phyloP scores from a whole-genome alignment of 2,797 vertebrate genomes.

The Poecilia gillii region DNA sequence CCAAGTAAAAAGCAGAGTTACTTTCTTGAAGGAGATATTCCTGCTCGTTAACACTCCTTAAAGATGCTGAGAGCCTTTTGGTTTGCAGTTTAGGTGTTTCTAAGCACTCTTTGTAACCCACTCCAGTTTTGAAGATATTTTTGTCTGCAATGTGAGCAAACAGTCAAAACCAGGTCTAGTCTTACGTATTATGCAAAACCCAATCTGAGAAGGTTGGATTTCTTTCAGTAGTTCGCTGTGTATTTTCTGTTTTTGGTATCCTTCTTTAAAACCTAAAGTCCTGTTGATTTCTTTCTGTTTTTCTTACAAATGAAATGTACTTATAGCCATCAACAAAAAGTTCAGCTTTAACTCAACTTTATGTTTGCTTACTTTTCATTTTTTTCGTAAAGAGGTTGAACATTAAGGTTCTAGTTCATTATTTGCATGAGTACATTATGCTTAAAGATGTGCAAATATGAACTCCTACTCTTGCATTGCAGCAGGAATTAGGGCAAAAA shows the following conservation, averaged over 20 bases:
- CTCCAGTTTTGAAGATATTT: conserved; percentile 4
- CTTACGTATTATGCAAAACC: not conserved
- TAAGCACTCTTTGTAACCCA: not conserved
- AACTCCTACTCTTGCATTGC: not conserved
- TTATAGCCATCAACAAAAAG: not conserved
- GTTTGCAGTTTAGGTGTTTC: not conserved
- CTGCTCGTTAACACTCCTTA: not conserved
- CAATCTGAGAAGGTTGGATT: not conserved
- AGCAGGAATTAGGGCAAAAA: not conserved
- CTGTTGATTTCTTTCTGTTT: not conserved
- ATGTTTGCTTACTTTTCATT: not conserved
- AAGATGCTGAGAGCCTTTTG: not conserved
- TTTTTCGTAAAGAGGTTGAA: not conserved
- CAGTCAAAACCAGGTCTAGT: not conserved
- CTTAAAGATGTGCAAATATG: not conserved
- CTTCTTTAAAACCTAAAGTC: not conserved
- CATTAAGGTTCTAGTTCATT: not conserved
- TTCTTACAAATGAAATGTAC: not conserved
- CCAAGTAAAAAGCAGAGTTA: not conserved
- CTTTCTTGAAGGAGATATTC: not conserved
- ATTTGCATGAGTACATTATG: not conserved
- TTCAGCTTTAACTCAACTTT: not conserved
- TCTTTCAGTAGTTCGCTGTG: not conserved
- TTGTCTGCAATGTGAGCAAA: not conserved
- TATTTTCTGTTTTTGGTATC: not conserved